Conservation (phyloP, 2,888 invertebrate genomes). For the Mantis religiosa region DNA sequence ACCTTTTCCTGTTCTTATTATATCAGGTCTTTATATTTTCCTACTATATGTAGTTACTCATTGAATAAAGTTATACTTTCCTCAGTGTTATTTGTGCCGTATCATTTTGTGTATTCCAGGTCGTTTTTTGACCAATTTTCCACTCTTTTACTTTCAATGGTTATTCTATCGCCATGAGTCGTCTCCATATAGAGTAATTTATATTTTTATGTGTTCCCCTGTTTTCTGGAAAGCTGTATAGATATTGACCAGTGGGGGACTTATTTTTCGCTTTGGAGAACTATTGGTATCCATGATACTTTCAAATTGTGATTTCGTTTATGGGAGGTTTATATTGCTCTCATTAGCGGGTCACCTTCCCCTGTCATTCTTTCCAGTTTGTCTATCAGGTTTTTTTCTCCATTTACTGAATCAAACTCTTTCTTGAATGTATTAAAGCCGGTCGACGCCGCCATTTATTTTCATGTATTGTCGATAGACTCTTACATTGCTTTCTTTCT, state of each 20-base stretch:
- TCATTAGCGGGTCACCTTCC: not conserved
- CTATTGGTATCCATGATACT: no score
- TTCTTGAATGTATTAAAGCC: not conserved
- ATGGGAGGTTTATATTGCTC: not conserved
- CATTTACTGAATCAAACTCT: not conserved
- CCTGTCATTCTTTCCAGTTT: not conserved
- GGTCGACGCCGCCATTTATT: no score
- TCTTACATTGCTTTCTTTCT: no score
- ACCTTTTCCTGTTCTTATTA: not conserved
- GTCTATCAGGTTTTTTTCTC: not conserved
- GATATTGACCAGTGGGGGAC: no score
- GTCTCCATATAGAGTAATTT: no score
- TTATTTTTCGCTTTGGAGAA: no score
- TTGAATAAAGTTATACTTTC: not conserved
- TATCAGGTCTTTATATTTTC: not conserved
- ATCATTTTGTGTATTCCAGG: not conserved
- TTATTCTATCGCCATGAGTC: slow-evolving; percentile 1
- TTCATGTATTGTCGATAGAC: no score
- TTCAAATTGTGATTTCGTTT: no score
- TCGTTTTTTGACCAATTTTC: not conserved
- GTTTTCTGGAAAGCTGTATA: not conserved
- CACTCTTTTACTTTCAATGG: no score
- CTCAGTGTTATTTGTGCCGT: not conserved
- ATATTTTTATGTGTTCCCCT: not conserved
- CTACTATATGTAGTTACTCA: not conserved